Evolutionary conservation across 1,140 invertebrate species (phyloP).

Genomic region (Lethocerus indicus): DNA sequence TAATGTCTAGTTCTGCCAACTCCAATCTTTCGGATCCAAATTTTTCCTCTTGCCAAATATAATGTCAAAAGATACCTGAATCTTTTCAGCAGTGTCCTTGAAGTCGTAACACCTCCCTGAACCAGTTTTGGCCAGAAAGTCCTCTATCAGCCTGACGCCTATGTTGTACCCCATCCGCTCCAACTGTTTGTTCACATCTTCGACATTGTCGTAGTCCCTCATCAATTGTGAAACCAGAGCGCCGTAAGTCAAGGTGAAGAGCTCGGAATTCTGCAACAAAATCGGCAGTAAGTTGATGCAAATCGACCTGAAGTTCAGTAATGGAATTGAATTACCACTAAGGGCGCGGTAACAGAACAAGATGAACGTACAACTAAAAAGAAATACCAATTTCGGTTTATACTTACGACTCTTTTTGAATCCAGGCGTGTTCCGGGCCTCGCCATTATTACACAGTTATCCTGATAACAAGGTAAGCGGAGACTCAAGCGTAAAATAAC

Average conservation of each 20-base stretch:
- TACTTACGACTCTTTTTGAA: slow-evolving; percentile 46
- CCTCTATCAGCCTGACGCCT: slow-evolving; percentile 92
- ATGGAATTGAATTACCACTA: background rate
- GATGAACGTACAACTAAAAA: slow-evolving; percentile 13
- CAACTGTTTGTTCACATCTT: slow-evolving; percentile 89
- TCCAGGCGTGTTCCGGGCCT: slow-evolving; percentile 37
- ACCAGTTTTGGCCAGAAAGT: slow-evolving; percentile 86
- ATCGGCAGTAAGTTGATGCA: slow-evolving; percentile 14
- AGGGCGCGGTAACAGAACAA: background rate
- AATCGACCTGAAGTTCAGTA: background rate
- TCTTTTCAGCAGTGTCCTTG: slow-evolving; percentile 92
- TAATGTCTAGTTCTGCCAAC: too few species aligned
- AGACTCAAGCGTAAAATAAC: too few species aligned
- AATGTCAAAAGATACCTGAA: slow-evolving; percentile 52
- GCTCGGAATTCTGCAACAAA: slow-evolving; percentile 76
- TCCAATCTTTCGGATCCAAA: too few species aligned
- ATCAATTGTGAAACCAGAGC: slow-evolving; percentile 91
- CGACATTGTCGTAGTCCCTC: slow-evolving; percentile 93
- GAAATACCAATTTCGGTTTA: slow-evolving; percentile 15
- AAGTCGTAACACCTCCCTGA: slow-evolving; percentile 85
- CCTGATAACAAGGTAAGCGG: too few species aligned
- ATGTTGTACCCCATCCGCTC: slow-evolving; percentile 96
- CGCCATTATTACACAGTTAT: slow-evolving; percentile 41
- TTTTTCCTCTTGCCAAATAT: too few species aligned
- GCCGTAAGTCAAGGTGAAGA: slow-evolving; percentile 95